Base-by-base conservation (phyloP, 2,113 vertebrate genomes). In the Struthidea cinerea region DNA sequence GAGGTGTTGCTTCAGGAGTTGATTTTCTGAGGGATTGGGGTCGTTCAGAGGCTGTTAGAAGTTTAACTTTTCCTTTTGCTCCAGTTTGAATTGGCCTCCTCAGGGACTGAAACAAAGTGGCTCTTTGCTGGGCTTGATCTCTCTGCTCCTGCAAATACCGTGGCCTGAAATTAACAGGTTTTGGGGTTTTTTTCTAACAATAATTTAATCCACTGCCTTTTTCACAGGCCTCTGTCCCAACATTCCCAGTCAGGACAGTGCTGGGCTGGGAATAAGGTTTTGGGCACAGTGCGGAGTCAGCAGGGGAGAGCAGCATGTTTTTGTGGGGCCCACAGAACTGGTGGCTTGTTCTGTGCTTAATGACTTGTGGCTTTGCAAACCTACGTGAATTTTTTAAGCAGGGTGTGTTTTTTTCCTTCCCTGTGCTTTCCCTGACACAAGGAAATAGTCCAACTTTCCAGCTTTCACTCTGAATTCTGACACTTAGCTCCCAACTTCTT, bases 361-460 rank as follows among this genome's bases (percentile, higher is more conserved):
- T 93, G 89, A 83, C 83, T 88, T 95, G 91, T 79, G 89, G 85
- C 50, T 96, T 96, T 95, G 77, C 83, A 75, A 88, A 78, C 1
- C 42, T 80, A 65, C 3, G 10, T 47, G 65, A 76, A 84, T 82
- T 93, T 94, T 95, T 90, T 55, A 84, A 84, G 83, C 52, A 17
- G 75, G 60, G 87, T 17, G 63, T 73, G 14, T 41, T 42, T 80
- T 85, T 80, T 47, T 68, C 27, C 73, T 89, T 55, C 82, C 61
- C 59, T 1, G 1, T 44, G 65, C 92, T 86, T 90, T 86, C 79
- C 49, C 65, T 78, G 79, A 93, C 80, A 35, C 32, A 13, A 96
- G 94, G 96, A 96, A 87, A 41, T 64, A 76, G 80, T 95, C 93
- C 95, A 94, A 61, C 93, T 97, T 96, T 93, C 90, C 76, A 90